phyloP scores from a whole-genome alignment of 2,888 invertebrate species.

The Thera obeliscata region DNA sequence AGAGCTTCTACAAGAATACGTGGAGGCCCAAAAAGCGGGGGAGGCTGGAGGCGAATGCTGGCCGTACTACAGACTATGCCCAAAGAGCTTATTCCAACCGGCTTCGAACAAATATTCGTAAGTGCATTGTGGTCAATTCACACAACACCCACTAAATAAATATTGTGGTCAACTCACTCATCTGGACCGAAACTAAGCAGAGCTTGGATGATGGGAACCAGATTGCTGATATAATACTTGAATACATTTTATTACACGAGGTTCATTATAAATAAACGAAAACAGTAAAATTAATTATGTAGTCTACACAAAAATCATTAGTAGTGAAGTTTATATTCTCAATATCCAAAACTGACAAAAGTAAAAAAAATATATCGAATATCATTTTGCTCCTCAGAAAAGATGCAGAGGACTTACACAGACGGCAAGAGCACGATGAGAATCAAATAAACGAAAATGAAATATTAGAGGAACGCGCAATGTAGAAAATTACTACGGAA shows the following conservation, averaged over 20 bases:
- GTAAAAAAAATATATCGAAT: background rate
- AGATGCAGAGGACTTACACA: conserved; percentile 76
- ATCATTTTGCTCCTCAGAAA: conserved; percentile 59
- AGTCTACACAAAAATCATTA: too few relatives aligned
- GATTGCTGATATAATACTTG: too few relatives aligned
- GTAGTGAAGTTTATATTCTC: too few relatives aligned
- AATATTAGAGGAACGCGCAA: conserved; percentile 69
- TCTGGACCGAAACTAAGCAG: too few relatives aligned
- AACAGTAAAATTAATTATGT: too few relatives aligned
- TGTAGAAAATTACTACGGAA: conserved; percentile 54
- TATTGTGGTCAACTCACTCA: too few relatives aligned
- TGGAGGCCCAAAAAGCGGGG: conserved; percentile 91
- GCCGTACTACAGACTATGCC: conserved; percentile 92
- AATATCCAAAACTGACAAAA: too few relatives aligned
- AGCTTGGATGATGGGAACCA: too few relatives aligned
- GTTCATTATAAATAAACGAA: background rate
- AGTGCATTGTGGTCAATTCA: too few relatives aligned
- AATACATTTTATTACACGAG: too few relatives aligned
- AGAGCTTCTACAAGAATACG: conserved; percentile 89
- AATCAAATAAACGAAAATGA: conserved; percentile 57
- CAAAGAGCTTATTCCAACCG: conserved; percentile 89
- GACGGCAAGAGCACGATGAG: conserved; percentile 60
- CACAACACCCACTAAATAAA: too few relatives aligned
- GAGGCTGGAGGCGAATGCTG: conserved; percentile 92
- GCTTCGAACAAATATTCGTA: conserved; percentile 82